Evolutionary conservation across 2,797 vertebrate species (phyloP), one percentile per base, ranked within the genome.

Genomic region (Eulemur albifrons): DNA sequence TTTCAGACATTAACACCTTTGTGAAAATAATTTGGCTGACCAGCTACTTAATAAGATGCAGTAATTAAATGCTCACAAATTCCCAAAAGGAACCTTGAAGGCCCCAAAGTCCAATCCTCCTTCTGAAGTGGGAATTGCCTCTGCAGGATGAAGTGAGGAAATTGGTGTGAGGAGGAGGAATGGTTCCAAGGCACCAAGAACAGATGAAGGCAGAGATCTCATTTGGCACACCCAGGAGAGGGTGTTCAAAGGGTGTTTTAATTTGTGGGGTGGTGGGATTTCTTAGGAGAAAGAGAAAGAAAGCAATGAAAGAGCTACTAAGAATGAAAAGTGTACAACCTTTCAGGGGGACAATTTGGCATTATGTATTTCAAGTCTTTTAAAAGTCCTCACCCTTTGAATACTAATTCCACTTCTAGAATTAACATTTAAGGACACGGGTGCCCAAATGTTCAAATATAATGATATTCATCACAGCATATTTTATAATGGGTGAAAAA

Each of bases 21-120:
- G 23, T 63, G 73, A 82, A 95, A 97, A 73, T 80, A 81, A 81
- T 67, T n/a, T 95, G 81, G 3, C 40, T 89, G 38, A 5, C n/a
- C 12, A 48, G 8, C 23, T 75, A 65, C 52, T 90, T 72, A 45
- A 77, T 73, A 54, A 87, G 40, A 85, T n/a, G 1, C 8, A 80
- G 48, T 38, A 77, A 40, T 79, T 48, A 92, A 80, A 63, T n/a
- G 12, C 10, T 82, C 2, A 9, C 25, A 12, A 86, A 69, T 10
- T 80, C 4, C 32, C 35, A 67, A 59, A 67, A 93, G 32, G 25
- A 92, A 94, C 4, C 4, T 1, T 35, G 17, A 72, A 50, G 59
- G 8, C 17, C 35, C 50, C 38, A 23, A 82, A 30, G 13, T 3
- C 18, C 23, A 95, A 63, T 9, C 3, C 4, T n/a, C 20, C 48